phyloP scores from a whole-genome alignment of 2,113 vertebrate species.

The Abramis brama region DNA sequence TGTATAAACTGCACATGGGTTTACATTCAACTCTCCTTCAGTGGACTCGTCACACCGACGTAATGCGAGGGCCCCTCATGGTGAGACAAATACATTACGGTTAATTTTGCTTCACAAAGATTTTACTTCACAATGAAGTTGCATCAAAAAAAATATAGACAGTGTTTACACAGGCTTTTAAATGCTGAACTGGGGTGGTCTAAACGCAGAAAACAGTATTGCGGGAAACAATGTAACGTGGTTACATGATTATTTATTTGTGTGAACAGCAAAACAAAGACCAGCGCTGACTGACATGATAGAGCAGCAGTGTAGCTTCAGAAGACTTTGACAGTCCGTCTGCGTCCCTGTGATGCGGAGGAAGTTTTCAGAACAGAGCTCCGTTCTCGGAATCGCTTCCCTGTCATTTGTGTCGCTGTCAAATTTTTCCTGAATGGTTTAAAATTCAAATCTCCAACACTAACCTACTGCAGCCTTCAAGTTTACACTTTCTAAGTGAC shows the following conservation, averaged over 20 bases:
- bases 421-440: conserved; percentile 6
- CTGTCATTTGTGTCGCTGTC: conserved; percentile 12
- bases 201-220: not conserved
- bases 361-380: not conserved
- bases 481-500: not conserved
- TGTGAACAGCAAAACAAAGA: not conserved
- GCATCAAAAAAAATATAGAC: not conserved
- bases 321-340: conserved; percentile 16
- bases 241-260: conserved; percentile 1
- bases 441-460: not conserved
- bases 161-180: not conserved
- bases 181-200: not conserved
- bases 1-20: too few species aligned
- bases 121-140: not conserved
- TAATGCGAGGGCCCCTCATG: too few species aligned
- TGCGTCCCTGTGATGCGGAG: not conserved
- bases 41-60: too few species aligned
- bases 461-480: not conserved
- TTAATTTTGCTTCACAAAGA: too few species aligned
- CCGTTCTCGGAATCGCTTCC: not conserved
- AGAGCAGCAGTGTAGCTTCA: not conserved
- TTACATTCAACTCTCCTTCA: too few species aligned
- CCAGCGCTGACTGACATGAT: not conserved
- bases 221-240: not conserved
- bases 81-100: too few species aligned